Evolutionary conservation across 2,888 invertebrate species (phyloP).

Genomic region (Drosophila multiciliata): DNA sequence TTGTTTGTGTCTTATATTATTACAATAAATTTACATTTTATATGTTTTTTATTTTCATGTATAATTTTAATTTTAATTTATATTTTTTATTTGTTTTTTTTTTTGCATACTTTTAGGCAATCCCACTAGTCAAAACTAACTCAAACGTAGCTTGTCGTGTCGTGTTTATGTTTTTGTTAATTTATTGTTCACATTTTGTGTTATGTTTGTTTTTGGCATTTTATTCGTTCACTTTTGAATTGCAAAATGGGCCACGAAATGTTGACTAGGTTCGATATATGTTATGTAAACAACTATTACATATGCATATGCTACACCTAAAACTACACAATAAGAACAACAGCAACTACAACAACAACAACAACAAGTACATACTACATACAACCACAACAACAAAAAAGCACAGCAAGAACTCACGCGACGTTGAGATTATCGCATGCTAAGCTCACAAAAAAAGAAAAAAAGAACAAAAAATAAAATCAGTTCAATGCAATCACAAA

Average conservation of each 20-base stretch:
- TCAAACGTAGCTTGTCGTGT: slow-evolving; percentile 80
- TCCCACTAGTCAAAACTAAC: slow-evolving; percentile 85
- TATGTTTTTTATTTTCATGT: slow-evolving; percentile 31
- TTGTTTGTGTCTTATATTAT: slow-evolving; percentile 6
- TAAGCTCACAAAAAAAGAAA: slow-evolving; percentile 56
- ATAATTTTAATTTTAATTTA: slow-evolving; percentile 35
- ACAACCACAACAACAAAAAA: slow-evolving; percentile 50
- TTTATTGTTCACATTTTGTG: slow-evolving; percentile 61
- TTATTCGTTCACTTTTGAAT: slow-evolving; percentile 60
- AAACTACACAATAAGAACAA: slow-evolving; percentile 53
- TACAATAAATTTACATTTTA: slow-evolving; percentile 13
- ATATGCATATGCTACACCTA: slow-evolving; percentile 57
- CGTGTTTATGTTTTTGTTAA: slow-evolving; percentile 66
- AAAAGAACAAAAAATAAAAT: slow-evolving; percentile 21
- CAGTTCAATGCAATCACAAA: slow-evolving; percentile 69
- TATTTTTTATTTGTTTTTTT: slow-evolving; percentile 50
- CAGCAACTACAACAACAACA: slow-evolving; percentile 16
- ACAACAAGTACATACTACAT: slow-evolving; percentile 50
- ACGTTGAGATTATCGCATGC: slow-evolving; percentile 72
- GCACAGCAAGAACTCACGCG: slow-evolving; percentile 67
- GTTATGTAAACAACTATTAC: slow-evolving; percentile 52
- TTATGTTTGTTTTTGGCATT: slow-evolving; percentile 64
- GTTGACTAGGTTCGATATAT: slow-evolving; percentile 35
- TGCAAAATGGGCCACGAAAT: slow-evolving; percentile 41
- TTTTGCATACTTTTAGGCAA: slow-evolving; percentile 83